phyloP scores from a whole-genome alignment of 2,797 vertebrate genomes.

The Aplochiton taeniatus region DNA sequence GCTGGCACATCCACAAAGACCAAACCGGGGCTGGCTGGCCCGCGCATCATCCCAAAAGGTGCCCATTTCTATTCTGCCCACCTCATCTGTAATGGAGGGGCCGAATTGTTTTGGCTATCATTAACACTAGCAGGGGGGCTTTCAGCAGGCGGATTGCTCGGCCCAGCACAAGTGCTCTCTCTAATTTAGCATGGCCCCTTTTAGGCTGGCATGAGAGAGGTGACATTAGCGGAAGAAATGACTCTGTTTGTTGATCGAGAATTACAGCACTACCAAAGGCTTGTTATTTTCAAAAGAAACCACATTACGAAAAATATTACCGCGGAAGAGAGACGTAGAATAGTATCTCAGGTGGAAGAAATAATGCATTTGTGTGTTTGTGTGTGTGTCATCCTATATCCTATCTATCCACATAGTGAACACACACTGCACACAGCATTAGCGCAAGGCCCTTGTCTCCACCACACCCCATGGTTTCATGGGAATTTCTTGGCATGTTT shows the following conservation, averaged over 20 bases:
- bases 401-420: too few relatives aligned
- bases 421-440: too few relatives aligned
- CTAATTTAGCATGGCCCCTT: conserved; percentile 66
- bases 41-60: conserved; percentile 39
- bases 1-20: conserved; percentile 70
- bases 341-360: too few relatives aligned
- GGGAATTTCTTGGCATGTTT: too few relatives aligned
- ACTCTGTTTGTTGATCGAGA: conserved; percentile 32
- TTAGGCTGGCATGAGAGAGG: conserved; percentile 66
- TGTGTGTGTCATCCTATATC: too few relatives aligned
- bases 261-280: not conserved
- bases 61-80: conserved; percentile 75
- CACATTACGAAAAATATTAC: too few relatives aligned
- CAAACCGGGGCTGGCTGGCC: conserved; percentile 67
- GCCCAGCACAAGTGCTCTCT: conserved; percentile 67
- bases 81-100: conserved; percentile 71
- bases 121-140: conserved; percentile 73
- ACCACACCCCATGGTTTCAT: too few relatives aligned
- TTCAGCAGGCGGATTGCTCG: conserved; percentile 62
- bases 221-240: conserved; percentile 53
- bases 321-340: too few relatives aligned
- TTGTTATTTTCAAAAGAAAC: too few relatives aligned
- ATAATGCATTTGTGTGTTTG: too few relatives aligned
- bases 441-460: too few relatives aligned
- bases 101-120: conserved; percentile 69